Percentiles rank a stretch among this genome's conserved stretches.
Conservation (phyloP, 2,888 invertebrate genomes). For the Cheilosia vulpina region DNA sequence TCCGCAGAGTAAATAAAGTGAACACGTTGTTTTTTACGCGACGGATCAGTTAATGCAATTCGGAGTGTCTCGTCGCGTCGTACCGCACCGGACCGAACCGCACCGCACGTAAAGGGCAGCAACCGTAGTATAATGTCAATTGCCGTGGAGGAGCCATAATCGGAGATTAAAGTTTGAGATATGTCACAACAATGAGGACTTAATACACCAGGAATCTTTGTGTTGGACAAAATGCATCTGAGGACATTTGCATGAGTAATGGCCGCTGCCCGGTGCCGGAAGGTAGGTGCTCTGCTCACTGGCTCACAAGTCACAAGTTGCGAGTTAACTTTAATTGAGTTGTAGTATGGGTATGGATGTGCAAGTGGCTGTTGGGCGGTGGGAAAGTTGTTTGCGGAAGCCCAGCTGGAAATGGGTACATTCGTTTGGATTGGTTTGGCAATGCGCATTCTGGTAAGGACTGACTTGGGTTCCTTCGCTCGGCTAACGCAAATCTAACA, state of each 20-base stretch:
- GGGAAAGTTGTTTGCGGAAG: neutral
- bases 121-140: conserved; percentile 67
- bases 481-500: too few relatives aligned
- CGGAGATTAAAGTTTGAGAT: conserved; percentile 74
- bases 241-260: conserved; percentile 75
- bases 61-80: conserved; percentile 66
- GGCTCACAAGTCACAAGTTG: conserved; percentile 5
- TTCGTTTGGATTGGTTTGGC: neutral
- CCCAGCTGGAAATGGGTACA: neutral
- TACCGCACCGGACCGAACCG: neutral
- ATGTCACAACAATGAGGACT: conserved; percentile 75
- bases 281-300: neutral
- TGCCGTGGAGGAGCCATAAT: conserved; percentile 73
- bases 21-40: conserved; percentile 74
- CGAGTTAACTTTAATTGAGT: conserved; percentile 52
- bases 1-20: conserved; percentile 73
- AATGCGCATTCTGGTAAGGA: too few relatives aligned
- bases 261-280: conserved; percentile 53
- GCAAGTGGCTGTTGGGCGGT: conserved; percentile 3
- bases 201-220: conserved; percentile 62
- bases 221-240: conserved; percentile 66
- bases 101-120: conserved; percentile 53
- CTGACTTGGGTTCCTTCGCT: too few relatives aligned
- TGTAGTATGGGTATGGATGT: conserved; percentile 14
- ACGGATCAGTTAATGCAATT: conserved; percentile 76